Conservation (phyloP, 2,113 vertebrate species). For the Mormoops blainvillei region DNA sequence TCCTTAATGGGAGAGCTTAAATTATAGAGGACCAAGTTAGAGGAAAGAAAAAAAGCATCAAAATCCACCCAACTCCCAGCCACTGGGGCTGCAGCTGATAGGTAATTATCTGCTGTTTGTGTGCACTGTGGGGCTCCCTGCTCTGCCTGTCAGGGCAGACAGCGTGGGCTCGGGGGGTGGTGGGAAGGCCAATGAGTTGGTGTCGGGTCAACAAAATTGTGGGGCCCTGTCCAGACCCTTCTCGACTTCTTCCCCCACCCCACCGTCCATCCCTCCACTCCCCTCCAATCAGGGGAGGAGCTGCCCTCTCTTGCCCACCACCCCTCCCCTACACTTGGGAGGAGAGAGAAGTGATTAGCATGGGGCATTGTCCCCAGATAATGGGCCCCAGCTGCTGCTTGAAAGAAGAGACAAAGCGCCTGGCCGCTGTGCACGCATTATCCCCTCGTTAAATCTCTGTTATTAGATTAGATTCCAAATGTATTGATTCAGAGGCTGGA, state of each 20-base stretch:
- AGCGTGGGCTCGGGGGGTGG: neutral
- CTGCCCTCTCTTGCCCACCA: slow-evolving; percentile 40
- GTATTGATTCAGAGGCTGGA: slow-evolving; percentile 78
- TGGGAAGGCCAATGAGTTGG: neutral
- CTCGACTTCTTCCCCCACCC: neutral
- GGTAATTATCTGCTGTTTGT: slow-evolving; percentile 68
- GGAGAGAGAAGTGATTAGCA: slow-evolving; percentile 64
- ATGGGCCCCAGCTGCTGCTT: slow-evolving; percentile 74
- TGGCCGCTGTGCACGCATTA: slow-evolving; percentile 81
- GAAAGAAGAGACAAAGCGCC: slow-evolving; percentile 75
- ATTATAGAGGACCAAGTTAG: slow-evolving; percentile 56
- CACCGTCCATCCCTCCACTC: neutral
- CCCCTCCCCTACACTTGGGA: neutral
- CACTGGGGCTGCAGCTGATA: slow-evolving; percentile 69
- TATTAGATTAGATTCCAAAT: slow-evolving; percentile 86
- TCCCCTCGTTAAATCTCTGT: slow-evolving; percentile 86
- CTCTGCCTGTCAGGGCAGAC: neutral
- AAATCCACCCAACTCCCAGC: neutral
- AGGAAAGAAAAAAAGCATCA: neutral
- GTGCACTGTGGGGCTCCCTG: neutral
- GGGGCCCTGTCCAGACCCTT: neutral
- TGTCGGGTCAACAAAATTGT: neutral
- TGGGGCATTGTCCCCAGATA: slow-evolving; percentile 73
- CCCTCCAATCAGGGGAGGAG: slow-evolving; percentile 32
- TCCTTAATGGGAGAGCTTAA: slow-evolving; percentile 28